Conservation (phyloP, 2,797 vertebrate species). For the Falco concolor region DNA sequence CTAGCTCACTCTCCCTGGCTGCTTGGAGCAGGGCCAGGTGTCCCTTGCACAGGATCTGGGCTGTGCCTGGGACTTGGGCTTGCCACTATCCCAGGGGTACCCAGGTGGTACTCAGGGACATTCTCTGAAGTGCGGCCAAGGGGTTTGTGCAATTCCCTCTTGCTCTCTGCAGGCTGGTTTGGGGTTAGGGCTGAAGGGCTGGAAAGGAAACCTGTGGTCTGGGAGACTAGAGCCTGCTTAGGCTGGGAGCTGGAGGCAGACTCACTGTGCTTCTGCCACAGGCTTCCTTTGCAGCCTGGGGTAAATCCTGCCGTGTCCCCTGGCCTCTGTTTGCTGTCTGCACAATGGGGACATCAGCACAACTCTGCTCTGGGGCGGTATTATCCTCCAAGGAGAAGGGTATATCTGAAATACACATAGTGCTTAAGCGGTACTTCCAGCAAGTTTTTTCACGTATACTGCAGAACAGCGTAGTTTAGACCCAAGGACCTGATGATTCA, state of each 20-base stretch:
- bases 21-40: background rate
- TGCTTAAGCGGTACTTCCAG: background rate
- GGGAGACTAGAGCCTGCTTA: background rate
- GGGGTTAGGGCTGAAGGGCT: background rate
- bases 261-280: background rate
- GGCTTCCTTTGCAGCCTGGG: background rate
- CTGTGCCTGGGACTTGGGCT: background rate
- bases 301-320: background rate
- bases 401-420: background rate
- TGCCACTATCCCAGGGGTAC: accelerated
- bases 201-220: background rate
- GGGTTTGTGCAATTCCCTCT: background rate
- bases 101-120: accelerated
- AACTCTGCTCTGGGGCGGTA: accelerated
- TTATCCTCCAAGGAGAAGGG: background rate
- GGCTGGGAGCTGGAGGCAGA: background rate
- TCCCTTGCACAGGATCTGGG: background rate
- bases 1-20: background rate
- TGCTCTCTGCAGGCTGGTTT: background rate
- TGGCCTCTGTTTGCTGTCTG: accelerated
- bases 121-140: background rate
- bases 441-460: background rate
- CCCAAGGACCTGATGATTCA: background rate
- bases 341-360: background rate
- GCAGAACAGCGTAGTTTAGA: background rate